Conservation (phyloP, 2,888 invertebrate species). For the Malachius bipustulatus region DNA sequence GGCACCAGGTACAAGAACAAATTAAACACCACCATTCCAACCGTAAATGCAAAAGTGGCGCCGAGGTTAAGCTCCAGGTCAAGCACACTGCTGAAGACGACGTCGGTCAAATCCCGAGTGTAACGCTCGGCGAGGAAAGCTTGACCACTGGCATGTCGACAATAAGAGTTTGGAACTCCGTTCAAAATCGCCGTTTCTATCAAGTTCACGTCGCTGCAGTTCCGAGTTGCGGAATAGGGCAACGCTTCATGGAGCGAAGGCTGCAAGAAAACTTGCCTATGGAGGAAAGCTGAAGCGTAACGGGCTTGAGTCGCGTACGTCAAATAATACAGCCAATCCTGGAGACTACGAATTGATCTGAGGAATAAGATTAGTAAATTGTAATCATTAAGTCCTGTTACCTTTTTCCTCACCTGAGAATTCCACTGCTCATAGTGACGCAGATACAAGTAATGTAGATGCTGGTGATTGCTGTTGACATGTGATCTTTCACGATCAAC, state of each 20-base stretch:
- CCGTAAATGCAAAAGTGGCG: conserved; percentile 69
- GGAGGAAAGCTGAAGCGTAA: conserved; percentile 65
- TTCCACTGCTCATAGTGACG: conserved; percentile 59
- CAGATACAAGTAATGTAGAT: conserved; percentile 66
- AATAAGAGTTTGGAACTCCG: conserved; percentile 42
- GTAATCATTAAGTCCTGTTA: background rate
- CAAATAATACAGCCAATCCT: conserved; percentile 70
- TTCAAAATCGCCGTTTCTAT: conserved; percentile 42
- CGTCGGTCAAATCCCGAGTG: conserved; percentile 44
- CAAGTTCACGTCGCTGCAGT: conserved; percentile 44
- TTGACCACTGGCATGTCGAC: conserved; percentile 58
- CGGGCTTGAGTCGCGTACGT: conserved; percentile 69
- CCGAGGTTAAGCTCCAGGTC: conserved; percentile 68
- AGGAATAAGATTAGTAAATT: background rate
- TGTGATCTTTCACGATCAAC: conserved; percentile 66
- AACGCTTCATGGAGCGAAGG: conserved; percentile 40
- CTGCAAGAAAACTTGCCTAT: conserved; percentile 54
- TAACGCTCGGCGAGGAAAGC: conserved; percentile 62
- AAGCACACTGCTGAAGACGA: conserved; percentile 47
- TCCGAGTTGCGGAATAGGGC: conserved; percentile 40
- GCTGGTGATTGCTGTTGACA: conserved; percentile 65
- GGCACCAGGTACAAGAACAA: conserved; percentile 77
- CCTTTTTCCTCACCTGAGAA: conserved; percentile 61
- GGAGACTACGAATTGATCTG: conserved; percentile 65
- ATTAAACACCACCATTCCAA: conserved; percentile 70